Evolutionary conservation across 2,888 invertebrate species (phyloP), one percentile per base, ranked within the genome.

Genomic region (Lochmaea crataegi): DNA sequence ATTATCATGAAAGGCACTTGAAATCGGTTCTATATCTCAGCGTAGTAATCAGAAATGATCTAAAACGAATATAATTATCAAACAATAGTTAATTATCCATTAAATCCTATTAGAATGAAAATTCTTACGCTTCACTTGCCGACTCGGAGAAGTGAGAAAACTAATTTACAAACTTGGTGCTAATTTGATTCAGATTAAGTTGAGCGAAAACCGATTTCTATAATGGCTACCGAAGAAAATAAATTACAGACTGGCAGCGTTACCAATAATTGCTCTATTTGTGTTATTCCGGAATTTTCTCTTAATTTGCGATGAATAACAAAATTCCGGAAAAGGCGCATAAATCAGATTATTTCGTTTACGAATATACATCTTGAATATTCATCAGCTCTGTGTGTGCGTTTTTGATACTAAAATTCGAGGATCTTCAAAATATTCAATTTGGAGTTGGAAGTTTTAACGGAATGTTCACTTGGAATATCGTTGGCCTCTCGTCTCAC

Each of bases 71-170:
- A 75, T 72, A 75, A 77, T 81, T 80, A 80, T 75, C 82, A 84
- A 82, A 85, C 85, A 84, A 85, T 84, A 84, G 83, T 85, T 85
- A 85, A 85, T 85, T 85, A 83, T 82, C 84, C 83, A 83, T 83
- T 81, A 83, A 85, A 85, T 84, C 83, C 80, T 83, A 85, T 84
- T 84, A 84, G 81, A 78, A 83, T 80, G 81, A 78, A 83, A 84
- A 84, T 84, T 84, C 84, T 85, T 84, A 82, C 85, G 84, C 83
- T 81, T 81, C 79, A 81, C 81, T 82, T 80, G 79, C 80, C 70
- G 75, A 77, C 76, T 79, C 74, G 74, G 77, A 71, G 76, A 78
- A 81, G 79, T 79, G 82, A 83, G 84, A 83, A 84, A 85, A 85
- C 84, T 85, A 84, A 85, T 85, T 85, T 84, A 83, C 84, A 83